A percentile compares a stretch with the other conserved stretches of the same genome.
phyloP scores from a whole-genome alignment of 2,113 vertebrate genomes.

The Desmodus rotundus region DNA sequence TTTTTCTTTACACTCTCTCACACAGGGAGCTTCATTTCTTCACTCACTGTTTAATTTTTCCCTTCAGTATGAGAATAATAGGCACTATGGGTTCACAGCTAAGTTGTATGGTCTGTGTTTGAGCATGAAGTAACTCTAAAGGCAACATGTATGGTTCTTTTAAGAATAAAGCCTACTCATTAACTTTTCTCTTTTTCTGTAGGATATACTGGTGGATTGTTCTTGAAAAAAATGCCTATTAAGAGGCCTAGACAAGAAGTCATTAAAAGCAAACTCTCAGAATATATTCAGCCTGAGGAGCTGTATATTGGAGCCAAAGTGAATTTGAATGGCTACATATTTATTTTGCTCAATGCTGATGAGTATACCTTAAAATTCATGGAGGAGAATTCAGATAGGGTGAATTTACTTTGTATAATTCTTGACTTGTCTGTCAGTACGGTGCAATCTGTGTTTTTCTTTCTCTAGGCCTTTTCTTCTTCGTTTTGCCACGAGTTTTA shows the following conservation, averaged over 20 bases:
- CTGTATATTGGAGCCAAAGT: conserved; percentile 88
- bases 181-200: conserved; percentile 56
- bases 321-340: conserved; percentile 84
- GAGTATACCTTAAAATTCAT: conserved; percentile 92
- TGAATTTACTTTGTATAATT: conserved; percentile 67
- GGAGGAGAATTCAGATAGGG: conserved; percentile 90
- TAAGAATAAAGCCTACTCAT: conserved; percentile 62
- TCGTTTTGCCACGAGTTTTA: conserved; percentile 57
- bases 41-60: background rate
- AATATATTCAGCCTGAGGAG: conserved; percentile 87
- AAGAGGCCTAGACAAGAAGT: conserved; percentile 91
- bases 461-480: conserved; percentile 30
- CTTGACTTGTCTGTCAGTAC: conserved; percentile 17
- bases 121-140: conserved; percentile 15
- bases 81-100: background rate
- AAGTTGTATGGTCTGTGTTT: background rate
- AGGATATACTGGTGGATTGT: conserved; percentile 90
- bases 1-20: background rate
- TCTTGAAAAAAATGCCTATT: conserved; percentile 87
- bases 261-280: conserved; percentile 87
- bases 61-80: background rate
- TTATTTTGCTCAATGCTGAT: conserved; percentile 88
- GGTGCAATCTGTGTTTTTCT: conserved; percentile 46
- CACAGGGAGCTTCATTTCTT: conserved; percentile 24
- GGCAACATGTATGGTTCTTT: conserved; percentile 20